Evolutionary conservation across 2,888 invertebrate genomes (phyloP).

Genomic region (Drosophila anomalata): DNA sequence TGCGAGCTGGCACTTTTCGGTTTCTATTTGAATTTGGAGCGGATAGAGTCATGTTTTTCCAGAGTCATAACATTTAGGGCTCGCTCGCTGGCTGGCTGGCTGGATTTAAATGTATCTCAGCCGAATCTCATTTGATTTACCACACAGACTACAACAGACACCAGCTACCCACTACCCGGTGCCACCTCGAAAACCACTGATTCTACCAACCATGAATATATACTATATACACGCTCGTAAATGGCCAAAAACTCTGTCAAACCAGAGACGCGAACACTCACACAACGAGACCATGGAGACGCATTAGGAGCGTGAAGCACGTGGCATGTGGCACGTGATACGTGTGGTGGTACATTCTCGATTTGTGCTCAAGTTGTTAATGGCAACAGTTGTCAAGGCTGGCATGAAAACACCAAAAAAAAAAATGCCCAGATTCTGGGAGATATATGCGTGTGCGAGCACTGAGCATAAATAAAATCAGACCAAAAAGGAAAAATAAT

Average conservation of each 20-base stretch:
- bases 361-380: constrained; percentile 65
- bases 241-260: constrained; percentile 65
- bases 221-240: constrained; percentile 42
- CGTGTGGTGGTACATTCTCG: constrained; percentile 38
- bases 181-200: constrained; percentile 7
- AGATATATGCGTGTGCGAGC: constrained; percentile 27
- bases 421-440: constrained; percentile 4
- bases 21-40: constrained; percentile 49
- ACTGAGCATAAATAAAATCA: constrained; percentile 54
- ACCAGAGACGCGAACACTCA: constrained; percentile 36
- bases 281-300: constrained; percentile 68
- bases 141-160: constrained; percentile 7
- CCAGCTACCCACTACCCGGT: background rate
- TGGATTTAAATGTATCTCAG: constrained; percentile 58
- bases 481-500: constrained; percentile 16
- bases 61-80: constrained; percentile 16
- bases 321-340: constrained; percentile 42
- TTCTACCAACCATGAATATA: constrained; percentile 29
- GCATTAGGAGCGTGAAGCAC: constrained; percentile 63
- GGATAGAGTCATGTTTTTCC: constrained; percentile 2
- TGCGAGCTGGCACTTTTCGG: constrained; percentile 60
- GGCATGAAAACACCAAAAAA: constrained; percentile 11
- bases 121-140: constrained; percentile 42
- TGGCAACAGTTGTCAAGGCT: constrained; percentile 75
- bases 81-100: background rate